These are phyloP conservation scores for Apamea sordens DNA, from an alignment of 2,888 invertebrate species.

Conservation along the genomic window DNA sequence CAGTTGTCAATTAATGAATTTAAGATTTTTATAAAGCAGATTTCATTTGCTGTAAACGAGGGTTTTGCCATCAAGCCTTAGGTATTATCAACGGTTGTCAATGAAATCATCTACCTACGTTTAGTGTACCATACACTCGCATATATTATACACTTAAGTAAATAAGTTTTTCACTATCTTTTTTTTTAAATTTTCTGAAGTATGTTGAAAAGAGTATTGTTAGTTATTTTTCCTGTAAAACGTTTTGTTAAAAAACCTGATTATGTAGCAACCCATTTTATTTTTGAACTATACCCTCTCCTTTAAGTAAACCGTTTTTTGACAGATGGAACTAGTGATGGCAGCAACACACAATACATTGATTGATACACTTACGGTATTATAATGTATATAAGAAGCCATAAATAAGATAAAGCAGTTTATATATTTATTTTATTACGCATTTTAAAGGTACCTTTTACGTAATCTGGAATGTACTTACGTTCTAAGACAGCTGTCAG, in stretches of 20 bases:
- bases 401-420: no score
- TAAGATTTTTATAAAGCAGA: no score
- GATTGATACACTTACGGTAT: no score
- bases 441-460: no score
- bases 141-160: slow-evolving; percentile 26
- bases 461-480: no score
- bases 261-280: slow-evolving; percentile 3
- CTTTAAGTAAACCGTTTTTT: no score
- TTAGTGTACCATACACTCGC: slow-evolving; percentile 20
- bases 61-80: not conserved
- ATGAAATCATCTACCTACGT: slow-evolving; percentile 9
- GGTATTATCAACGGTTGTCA: slow-evolving; percentile 17
- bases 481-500: no score
- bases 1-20: not conserved
- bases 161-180: slow-evolving; percentile 8
- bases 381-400: no score
- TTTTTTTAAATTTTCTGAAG: not conserved
- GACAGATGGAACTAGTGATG: no score
- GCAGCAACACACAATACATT: no score
- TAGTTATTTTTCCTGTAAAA: no score
- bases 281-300: not conserved
- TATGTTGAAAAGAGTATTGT: not conserved
- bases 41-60: not conserved
- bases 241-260: not conserved
- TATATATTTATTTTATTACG: no score